These are phyloP conservation scores for Liasis olivaceus DNA, from an alignment of 2,797 vertebrate genomes.

Conservation along the genomic window DNA sequence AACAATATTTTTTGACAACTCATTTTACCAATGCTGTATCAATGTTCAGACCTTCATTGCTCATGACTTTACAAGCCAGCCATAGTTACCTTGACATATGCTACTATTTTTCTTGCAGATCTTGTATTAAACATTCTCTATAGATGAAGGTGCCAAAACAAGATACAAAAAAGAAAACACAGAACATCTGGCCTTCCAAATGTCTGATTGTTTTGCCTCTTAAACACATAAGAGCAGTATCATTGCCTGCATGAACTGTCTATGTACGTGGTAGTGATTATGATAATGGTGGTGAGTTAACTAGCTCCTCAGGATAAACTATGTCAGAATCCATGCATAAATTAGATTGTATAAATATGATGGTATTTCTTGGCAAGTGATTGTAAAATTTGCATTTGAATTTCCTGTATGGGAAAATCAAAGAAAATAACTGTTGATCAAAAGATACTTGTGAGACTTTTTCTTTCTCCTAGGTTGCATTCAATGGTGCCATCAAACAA, in stretches of 20 bases:
- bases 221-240: neutral
- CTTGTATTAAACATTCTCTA: neutral
- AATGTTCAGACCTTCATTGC: neutral
- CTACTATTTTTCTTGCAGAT: neutral
- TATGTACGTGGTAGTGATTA: slow-evolving; percentile 10
- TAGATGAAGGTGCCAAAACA: neutral
- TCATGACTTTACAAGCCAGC: neutral
- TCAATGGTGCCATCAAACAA: neutral
- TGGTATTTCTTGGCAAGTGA: neutral
- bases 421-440: neutral
- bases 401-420: neutral
- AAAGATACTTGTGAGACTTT: neutral
- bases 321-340: slow-evolving; percentile 18
- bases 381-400: slow-evolving; percentile 6
- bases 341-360: slow-evolving; percentile 18
- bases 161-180: neutral
- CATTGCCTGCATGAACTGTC: neutral
- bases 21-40: neutral
- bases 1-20: neutral
- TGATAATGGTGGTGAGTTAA: slow-evolving; percentile 11
- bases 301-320: slow-evolving; percentile 8
- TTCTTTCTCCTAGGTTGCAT: neutral
- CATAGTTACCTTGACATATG: neutral
- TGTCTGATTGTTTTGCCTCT: neutral
- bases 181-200: neutral